Base-by-base conservation (phyloP, 2,113 vertebrate genomes). In the Chionis minor region DNA sequence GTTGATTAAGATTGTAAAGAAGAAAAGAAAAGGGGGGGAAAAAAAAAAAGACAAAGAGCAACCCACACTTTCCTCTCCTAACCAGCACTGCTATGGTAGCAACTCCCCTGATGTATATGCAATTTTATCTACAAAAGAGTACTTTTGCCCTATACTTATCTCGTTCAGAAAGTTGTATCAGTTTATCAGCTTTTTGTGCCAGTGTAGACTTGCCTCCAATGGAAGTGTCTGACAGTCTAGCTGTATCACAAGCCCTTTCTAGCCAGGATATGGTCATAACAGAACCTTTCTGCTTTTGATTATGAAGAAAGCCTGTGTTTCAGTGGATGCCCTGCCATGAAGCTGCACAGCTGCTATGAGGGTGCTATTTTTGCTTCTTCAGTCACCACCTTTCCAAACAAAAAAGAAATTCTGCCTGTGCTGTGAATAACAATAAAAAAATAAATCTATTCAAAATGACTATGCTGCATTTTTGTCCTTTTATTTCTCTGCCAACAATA, bases 161-260 rank as follows among this genome's bases (percentile, higher is more conserved):
- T 71, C 86, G 82, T 74, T 90, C 88, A 71, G 67, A 55, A 93
- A 92, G 79, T 67, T 88, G 59, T 70, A 93, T 81, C 81, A 70
- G 79, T 96, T 94, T 96, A 94, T 90, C 94, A 93, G 82, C n/a
- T 88, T 94, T 95, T 70, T 86, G 35, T 92, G 63, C 59, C 67
- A 44, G 35, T 24, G 63, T 74, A 96, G 94, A 92, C 94, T 88
- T 93, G 79, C 67, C 71, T 94, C 81, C 88, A 94, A 16, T 96
- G 85, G 59, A 92, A 86, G 45, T 58, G 13, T 67, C 85, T 96
- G 94, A 93, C 70, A 85, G 86, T 80, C 66, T 71, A 92, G 58
- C 33, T 92, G 12, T 74, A 87, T 82, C 54, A 77, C 71, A 97
- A 94, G 35, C 23, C 38, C 55, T 52, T 94, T 91, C 78, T 70